Base-by-base conservation (phyloP, 2,113 vertebrate genomes). In the Rousettus leschenaultii region DNA sequence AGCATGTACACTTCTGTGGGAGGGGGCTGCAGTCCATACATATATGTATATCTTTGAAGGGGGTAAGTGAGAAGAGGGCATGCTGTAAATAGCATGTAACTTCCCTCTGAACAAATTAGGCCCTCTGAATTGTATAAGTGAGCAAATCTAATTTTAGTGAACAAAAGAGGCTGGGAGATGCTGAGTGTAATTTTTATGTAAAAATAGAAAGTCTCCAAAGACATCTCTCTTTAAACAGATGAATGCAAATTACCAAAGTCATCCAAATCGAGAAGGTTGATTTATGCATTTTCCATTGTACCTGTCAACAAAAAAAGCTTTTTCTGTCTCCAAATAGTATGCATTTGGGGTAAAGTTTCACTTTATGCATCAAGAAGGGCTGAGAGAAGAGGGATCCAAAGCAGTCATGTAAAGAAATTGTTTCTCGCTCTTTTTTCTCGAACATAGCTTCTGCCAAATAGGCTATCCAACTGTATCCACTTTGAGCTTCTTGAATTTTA, bases 251-350 rank as follows among this genome's bases (percentile, higher is more conserved):
- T 95, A 96, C 95, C 93, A 85, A 96, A 98, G 97, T 97, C 97
- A 97, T 98, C 95, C 74, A 91, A 98, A 97, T 96, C 4, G 35
- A 90, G 92, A 96, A 97, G 93, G 94, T 93, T 97, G 97, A 97
- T 97, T 98, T 97, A 96, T 96, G 93, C 94, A n/a, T 91, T 97
- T 97, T 97, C 63, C 95, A 96, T 97, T 96, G 97, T 98, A 98
- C 92, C 97, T 97, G 98, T 98, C 90, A 97, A 98, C 94, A 97
- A 88, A 95, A 96, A 95, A 98, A 95, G 87, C 96, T 22, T 91
- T 80, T 90, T 97, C 97, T 97, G 96, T 96, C 95, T 98, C 96
- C 97, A 95, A 98, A 87, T 95, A 95, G 93, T 68, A 94, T 93
- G 95, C 82, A 95, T 88, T 92, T 0, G 65, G 97, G 97, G 95